Evolutionary conservation across 2,888 invertebrate genomes (phyloP), one percentile per base, ranked within the genome.

Genomic region (Cosmopolites sordidus): DNA sequence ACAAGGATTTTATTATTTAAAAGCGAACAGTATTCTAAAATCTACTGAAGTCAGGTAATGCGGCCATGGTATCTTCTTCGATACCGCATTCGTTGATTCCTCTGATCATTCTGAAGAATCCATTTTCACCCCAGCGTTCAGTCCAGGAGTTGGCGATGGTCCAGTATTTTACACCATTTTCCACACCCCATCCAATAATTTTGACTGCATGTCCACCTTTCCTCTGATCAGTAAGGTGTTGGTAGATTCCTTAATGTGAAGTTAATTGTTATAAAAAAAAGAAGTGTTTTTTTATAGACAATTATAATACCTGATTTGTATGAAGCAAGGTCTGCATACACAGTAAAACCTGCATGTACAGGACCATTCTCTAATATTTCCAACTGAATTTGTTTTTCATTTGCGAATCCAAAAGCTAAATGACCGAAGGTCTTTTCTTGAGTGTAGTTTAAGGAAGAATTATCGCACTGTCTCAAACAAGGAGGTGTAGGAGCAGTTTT

Each of bases 21-120:
- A n/a, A n/a, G n/a, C n/a, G n/a, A n/a, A n/a, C n/a, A n/a, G n/a
- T n/a, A n/a, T n/a, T n/a, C n/a, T n/a, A n/a, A n/a, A n/a, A n/a
- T n/a, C n/a, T n/a, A n/a, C n/a, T n/a, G n/a, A n/a, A n/a, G n/a
- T n/a, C 91, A 62, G 91, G 82, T 18, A 92, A 79, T 94, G 94
- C 94, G 72, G 92, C 94, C 45, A 87, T 86, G 48, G 79, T 80
- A 5, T 80, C 82, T 38, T 60, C 48, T 58, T 90, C 87, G 0
- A 81, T 83, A 37, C 94, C 94, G 89, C 91, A 95, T 12, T 94
- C 93, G 39, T 92, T 72, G 46, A 93, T 84, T 68, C 87, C n/a
- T n/a, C n/a, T n/a, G n/a, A n/a, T 87, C 48, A 93, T n/a, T n/a
- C n/a, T n/a, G n/a, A n/a, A n/a, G n/a, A n/a, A n/a, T n/a, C n/a